phyloP scores from a whole-genome alignment of 2,797 vertebrate genomes.

The Acrocephalus scirpaceus region DNA sequence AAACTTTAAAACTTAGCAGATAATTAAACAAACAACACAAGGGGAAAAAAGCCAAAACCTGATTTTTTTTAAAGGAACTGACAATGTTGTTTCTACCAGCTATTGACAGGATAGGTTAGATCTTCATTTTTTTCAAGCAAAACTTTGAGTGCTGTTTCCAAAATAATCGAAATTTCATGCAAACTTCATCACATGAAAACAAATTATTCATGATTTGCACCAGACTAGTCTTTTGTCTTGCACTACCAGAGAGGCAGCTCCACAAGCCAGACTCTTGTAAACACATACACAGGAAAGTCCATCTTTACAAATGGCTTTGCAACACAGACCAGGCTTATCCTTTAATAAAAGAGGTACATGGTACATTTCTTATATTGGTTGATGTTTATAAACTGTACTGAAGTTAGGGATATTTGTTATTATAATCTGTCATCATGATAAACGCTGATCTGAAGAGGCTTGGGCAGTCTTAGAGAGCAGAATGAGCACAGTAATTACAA shows the following conservation, averaged over 20 bases:
- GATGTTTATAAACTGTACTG: constrained; percentile 9
- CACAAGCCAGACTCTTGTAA: not conserved
- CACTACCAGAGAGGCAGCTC: not conserved
- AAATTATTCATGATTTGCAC: not conserved
- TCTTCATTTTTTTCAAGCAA: not conserved
- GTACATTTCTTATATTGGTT: not conserved
- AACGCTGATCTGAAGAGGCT: not conserved
- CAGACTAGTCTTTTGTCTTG: not conserved
- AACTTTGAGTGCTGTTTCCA: not conserved
- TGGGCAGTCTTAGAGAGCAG: not conserved
- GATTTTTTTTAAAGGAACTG: not conserved
- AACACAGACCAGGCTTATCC: not conserved
- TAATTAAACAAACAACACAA: not conserved
- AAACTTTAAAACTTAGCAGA: not conserved
- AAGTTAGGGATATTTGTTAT: not conserved
- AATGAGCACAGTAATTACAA: not conserved
- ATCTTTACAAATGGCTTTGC: not conserved
- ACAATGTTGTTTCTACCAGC: not conserved
- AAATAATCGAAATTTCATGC: not conserved
- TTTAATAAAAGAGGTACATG: not conserved
- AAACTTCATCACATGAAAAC: not conserved
- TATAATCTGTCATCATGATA: not conserved
- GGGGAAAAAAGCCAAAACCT: rapidly evolving
- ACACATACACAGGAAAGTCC: not conserved
- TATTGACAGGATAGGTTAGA: not conserved